Percentiles rank a stretch among this genome's conserved stretches.
These are phyloP conservation scores for Octopus bimaculoides DNA, from an alignment of 1,140 invertebrate genomes.

Conservation along the genomic window DNA sequence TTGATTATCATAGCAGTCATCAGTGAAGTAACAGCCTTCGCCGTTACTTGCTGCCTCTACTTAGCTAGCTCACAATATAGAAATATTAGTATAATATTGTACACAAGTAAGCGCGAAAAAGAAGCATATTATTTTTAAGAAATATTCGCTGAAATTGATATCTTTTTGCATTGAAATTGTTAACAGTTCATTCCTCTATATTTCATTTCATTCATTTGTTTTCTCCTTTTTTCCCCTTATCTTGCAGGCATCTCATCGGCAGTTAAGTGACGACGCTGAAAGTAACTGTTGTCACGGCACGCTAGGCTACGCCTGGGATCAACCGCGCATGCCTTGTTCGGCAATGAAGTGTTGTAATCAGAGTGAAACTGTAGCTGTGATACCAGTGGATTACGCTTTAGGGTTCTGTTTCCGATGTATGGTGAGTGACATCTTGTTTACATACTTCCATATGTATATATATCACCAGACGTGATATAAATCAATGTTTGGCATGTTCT, in stretches of 20 bases:
- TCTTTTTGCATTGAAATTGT: no score
- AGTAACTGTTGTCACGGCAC: constrained; percentile 35
- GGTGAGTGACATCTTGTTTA: constrained; percentile 22
- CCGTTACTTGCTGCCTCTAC: no score
- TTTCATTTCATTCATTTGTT: not conserved
- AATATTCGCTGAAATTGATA: no score
- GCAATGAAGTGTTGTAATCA: constrained; percentile 35
- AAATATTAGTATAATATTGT: no score
- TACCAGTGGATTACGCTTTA: constrained; percentile 36
- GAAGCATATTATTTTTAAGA: no score
- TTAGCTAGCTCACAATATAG: no score
- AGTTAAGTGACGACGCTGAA: not conserved
- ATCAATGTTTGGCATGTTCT: no score
- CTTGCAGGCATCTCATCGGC: not conserved
- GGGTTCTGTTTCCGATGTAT: constrained; percentile 42
- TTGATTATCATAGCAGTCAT: no score
- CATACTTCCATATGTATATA: no score
- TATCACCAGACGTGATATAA: no score
- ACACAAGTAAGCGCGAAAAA: no score
- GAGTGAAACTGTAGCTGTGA: constrained; percentile 37
- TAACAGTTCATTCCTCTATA: not conserved
- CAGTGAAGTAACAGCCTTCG: no score
- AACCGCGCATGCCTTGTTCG: constrained; percentile 31
- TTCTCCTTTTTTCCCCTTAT: not conserved
- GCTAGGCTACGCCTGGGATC: constrained; percentile 35